A percentile compares a stretch with the other conserved stretches of the same genome.
phyloP scores from a whole-genome alignment of 2,797 vertebrate genomes.

The Vultur gryphus region DNA sequence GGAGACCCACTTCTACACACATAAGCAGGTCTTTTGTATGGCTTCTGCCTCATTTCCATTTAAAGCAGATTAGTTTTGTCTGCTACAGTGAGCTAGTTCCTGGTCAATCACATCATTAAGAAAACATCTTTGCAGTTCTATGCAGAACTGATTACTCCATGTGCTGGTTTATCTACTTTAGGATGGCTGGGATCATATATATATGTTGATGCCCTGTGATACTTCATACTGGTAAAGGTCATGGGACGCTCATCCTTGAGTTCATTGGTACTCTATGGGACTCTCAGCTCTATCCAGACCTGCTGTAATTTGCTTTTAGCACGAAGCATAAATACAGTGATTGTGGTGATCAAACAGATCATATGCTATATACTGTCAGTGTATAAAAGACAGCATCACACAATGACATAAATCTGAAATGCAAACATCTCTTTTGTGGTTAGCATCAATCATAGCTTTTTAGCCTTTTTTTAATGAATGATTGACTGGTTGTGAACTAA shows the following conservation, averaged over 20 bases:
- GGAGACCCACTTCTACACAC: background rate
- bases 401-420: background rate
- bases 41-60: background rate
- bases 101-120: background rate
- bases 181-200: background rate
- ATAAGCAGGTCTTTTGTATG: background rate
- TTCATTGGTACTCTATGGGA: accelerated
- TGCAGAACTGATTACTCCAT: background rate
- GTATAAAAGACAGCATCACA: background rate
- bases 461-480: background rate
- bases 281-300: background rate
- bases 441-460: background rate
- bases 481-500: background rate
- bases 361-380: background rate
- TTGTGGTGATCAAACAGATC: background rate
- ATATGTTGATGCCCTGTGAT: background rate
- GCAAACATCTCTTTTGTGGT: background rate
- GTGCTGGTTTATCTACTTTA: background rate
- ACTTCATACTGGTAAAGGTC: background rate
- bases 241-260: background rate
- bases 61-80: background rate
- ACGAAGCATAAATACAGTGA: background rate
- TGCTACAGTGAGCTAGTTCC: background rate
- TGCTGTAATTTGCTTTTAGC: background rate
- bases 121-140: background rate